A percentile compares a stretch with the other conserved stretches of the same genome.
Evolutionary conservation across 1,140 invertebrate genomes (phyloP).

Genomic region (Andricus grossulariae): DNA sequence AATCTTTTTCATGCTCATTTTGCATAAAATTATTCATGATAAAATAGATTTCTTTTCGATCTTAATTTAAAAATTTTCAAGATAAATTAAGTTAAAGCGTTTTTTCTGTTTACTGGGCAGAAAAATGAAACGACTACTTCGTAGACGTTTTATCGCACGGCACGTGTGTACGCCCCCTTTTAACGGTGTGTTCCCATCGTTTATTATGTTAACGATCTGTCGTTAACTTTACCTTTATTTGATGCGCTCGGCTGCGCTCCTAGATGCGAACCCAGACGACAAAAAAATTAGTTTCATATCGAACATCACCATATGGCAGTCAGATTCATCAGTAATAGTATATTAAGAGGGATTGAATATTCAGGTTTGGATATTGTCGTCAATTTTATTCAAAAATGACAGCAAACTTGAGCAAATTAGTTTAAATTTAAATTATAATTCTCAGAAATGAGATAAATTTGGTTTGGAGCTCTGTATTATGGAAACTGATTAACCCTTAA

Average conservation of each 20-base stretch:
- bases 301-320: slow-evolving; percentile 38
- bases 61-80: too few species aligned
- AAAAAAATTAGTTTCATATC: slow-evolving; percentile 49
- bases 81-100: not conserved
- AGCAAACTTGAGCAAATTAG: too few species aligned
- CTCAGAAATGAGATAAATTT: too few species aligned
- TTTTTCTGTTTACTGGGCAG: slow-evolving; percentile 29
- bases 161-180: slow-evolving; percentile 54
- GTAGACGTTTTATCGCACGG: slow-evolving; percentile 48
- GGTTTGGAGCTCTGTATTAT: too few species aligned
- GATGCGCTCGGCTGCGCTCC: slow-evolving; percentile 58
- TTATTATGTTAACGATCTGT: slow-evolving; percentile 71
- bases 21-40: too few species aligned
- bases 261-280: slow-evolving; percentile 46
- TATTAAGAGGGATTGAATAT: not conserved
- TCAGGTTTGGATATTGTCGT: not conserved
- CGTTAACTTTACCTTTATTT: slow-evolving; percentile 70
- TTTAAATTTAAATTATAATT: too few species aligned
- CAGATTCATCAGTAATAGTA: not conserved
- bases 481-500: too few species aligned
- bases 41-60: too few species aligned
- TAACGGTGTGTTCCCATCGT: slow-evolving; percentile 64
- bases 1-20: too few species aligned
- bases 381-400: too few species aligned
- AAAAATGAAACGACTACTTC: slow-evolving; percentile 45